Evolutionary conservation across 2,797 vertebrate genomes (phyloP), one percentile per base, ranked within the genome.

Genomic region (Fringilla coelebs): DNA sequence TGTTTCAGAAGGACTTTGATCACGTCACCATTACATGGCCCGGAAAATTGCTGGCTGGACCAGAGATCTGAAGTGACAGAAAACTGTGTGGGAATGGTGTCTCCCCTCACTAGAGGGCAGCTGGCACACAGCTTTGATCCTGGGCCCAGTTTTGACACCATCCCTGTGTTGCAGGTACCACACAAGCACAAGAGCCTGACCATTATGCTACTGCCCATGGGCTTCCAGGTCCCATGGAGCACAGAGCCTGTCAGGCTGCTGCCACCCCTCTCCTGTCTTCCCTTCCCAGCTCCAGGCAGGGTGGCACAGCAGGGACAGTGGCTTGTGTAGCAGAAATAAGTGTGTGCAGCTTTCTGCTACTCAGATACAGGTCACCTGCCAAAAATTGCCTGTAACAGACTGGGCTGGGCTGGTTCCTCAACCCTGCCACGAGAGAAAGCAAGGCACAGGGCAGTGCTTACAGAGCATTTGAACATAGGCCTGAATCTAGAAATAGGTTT

Each of bases 181-280:
- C 7, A 15, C 3, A 28, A 41, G 45, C 57, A 63, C 0, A 0
- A 8, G 22, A 32, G 11, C 46, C 36, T 0, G 1, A 41, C 31
- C 46, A 9, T 17, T 21, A 8, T 36, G 11, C 31, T 3, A 2
- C 45, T 73, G 32, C 20, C 54, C 6, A 11, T 20, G 38, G 0
- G 0, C 15, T 8, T 8, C 28, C 2, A 2, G 17, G 51, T 40
- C 25, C 25, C 1, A 2, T 14, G 46, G 32, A 48, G 4, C 0
- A 0, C 28, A 25, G 43, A 61, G 34, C 34, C 21, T 45, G 43
- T n/a, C 1, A 0, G 17, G 41, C 22, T 0, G 1, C 61, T 78
- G 82, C 16, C 38, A 48, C 25, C 17, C 10, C 0, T 32, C 38
- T 87, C 49, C 29, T 29, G 19, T 13, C 41, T 40, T 57, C 17